phyloP scores from a whole-genome alignment of 2,888 invertebrate species.

The Proisotoma minuta region DNA sequence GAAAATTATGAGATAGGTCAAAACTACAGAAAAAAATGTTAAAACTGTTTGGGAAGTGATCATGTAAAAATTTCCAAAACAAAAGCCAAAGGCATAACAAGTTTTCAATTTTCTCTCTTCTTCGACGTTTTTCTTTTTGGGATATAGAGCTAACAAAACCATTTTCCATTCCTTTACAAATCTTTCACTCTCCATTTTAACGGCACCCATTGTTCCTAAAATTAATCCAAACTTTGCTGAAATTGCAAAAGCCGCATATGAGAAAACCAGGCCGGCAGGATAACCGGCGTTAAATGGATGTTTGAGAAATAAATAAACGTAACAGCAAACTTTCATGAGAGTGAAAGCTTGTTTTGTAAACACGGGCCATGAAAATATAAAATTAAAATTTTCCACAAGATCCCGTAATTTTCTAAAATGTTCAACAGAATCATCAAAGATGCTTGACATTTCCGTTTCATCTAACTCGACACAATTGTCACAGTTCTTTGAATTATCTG shows the following conservation, averaged over 20 bases:
- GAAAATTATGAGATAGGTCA: slow-evolving; percentile 19
- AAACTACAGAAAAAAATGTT: slow-evolving; percentile 18
- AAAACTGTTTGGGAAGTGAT: slow-evolving; percentile 17
- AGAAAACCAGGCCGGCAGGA: background rate
- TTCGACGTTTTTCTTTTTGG: background rate
- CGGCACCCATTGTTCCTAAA: slow-evolving; percentile 9
- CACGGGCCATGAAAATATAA: slow-evolving; percentile 13
- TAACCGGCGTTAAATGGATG: background rate
- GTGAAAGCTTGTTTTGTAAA: slow-evolving; percentile 10
- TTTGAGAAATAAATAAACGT: slow-evolving; percentile 10
- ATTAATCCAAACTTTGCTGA: slow-evolving; percentile 9
- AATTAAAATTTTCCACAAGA: slow-evolving; percentile 1
- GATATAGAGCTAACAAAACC: background rate
- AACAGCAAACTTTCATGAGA: slow-evolving; percentile 9
- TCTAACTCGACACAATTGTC: slow-evolving; percentile 2
- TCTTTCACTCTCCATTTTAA: background rate
- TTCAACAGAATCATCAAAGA: slow-evolving; percentile 1
- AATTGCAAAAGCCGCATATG: background rate
- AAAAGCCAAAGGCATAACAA: slow-evolving; percentile 14
- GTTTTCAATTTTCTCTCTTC: slow-evolving; percentile 10
- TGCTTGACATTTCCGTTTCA: background rate
- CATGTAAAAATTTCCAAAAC: slow-evolving; percentile 17
- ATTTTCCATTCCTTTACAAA: slow-evolving; percentile 18
- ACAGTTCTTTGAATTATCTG: background rate
- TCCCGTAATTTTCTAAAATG: background rate